These are phyloP conservation scores for Nyctalus aviator DNA, from an alignment of 2,797 vertebrate genomes.

Conservation along the genomic window DNA sequence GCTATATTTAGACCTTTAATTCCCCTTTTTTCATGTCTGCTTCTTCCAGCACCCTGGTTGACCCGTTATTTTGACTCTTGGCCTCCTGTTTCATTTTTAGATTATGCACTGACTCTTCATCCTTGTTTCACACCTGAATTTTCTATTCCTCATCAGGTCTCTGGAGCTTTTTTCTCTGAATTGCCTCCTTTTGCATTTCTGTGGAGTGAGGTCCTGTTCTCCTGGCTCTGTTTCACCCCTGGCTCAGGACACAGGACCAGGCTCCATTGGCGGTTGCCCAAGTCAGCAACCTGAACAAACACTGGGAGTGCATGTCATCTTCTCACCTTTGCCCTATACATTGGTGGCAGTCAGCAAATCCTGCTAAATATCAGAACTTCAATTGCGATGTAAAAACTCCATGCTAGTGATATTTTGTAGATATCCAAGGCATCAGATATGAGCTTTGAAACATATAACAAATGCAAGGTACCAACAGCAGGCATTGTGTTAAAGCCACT, in stretches of 20 bases:
- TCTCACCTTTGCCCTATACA: neutral
- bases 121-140: neutral
- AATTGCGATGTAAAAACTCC: neutral
- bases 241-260: neutral
- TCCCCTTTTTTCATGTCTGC: neutral
- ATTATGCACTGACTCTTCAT: neutral
- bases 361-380: neutral
- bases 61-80: neutral
- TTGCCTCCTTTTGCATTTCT: neutral
- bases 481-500: neutral
- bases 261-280: neutral
- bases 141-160: neutral
- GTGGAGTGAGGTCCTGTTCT: neutral
- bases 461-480: neutral
- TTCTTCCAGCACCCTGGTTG: neutral
- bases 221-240: neutral
- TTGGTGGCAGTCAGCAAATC: neutral
- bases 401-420: neutral
- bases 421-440: neutral
- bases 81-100: neutral
- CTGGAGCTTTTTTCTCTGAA: neutral
- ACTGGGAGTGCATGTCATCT: fast-evolving
- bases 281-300: neutral
- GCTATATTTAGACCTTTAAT: neutral
- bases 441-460: neutral